Evolutionary conservation across 2,797 vertebrate species (phyloP).

Genomic region (Mus caroli): DNA sequence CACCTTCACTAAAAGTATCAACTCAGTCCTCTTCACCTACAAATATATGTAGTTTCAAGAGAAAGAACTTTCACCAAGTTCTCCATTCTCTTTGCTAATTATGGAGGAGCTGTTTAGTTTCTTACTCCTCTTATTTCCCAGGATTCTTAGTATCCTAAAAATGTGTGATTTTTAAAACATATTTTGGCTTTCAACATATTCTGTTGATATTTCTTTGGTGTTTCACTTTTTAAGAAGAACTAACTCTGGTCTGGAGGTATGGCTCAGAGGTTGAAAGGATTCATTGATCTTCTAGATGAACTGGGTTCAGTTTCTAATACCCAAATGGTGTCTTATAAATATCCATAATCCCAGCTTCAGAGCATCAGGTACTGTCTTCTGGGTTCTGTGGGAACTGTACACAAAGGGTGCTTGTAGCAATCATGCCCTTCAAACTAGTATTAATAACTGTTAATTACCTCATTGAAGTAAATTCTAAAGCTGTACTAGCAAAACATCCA

Average conservation of each 20-base stretch:
- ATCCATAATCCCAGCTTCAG: too few relatives aligned
- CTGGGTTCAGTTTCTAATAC: not conserved
- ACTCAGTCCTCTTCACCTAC: rapidly evolving
- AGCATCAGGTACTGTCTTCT: too few relatives aligned
- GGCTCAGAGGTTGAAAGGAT: not conserved
- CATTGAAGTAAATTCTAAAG: not conserved
- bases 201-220: not conserved
- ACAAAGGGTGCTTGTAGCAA: not conserved
- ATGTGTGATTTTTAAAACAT: not conserved
- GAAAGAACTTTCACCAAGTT: not conserved
- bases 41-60: not conserved
- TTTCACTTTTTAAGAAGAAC: not conserved
- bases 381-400: too few relatives aligned
- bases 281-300: not conserved
- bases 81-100: too few relatives aligned
- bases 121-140: rapidly evolving
- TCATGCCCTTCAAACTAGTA: not conserved
- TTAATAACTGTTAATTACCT: not conserved
- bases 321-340: not conserved
- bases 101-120: not conserved
- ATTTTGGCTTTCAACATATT: not conserved
- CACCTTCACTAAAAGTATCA: not conserved
- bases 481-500: not conserved
- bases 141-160: not conserved
- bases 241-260: not conserved